Percentiles rank a stretch among this genome's conserved stretches.
These are phyloP conservation scores for Pyrrhia umbra DNA, from an alignment of 2,888 invertebrate species.

Conservation along the genomic window DNA sequence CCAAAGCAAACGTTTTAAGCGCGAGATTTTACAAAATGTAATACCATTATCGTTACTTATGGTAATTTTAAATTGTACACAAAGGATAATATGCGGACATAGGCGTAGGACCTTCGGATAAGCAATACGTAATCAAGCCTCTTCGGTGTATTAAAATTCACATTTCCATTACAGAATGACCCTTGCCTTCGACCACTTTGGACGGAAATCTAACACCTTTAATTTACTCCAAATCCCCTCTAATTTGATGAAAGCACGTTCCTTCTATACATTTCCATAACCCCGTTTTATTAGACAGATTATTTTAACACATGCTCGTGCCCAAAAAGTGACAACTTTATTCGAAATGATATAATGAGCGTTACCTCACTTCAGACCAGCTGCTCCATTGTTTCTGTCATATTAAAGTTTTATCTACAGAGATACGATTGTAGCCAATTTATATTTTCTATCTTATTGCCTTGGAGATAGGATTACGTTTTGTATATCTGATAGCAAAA, in stretches of 20 bases:
- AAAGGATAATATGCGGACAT: slow-evolving; percentile 55
- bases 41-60: slow-evolving; percentile 58
- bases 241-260: slow-evolving; percentile 82
- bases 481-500: slow-evolving; percentile 36
- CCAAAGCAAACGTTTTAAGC: slow-evolving; percentile 35
- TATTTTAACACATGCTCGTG: slow-evolving; percentile 74
- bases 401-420: slow-evolving; percentile 58
- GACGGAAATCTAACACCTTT: slow-evolving; percentile 78
- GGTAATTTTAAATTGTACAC: slow-evolving; percentile 56
- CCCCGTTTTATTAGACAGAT: slow-evolving; percentile 76
- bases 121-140: slow-evolving; percentile 56
- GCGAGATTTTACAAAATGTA: slow-evolving; percentile 42
- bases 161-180: slow-evolving; percentile 62
- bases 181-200: slow-evolving; percentile 64
- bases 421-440: slow-evolving; percentile 19
- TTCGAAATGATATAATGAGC: slow-evolving; percentile 68
- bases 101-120: slow-evolving; percentile 53
- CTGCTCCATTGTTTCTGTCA: slow-evolving; percentile 63
- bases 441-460: slow-evolving; percentile 30
- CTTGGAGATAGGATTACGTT: slow-evolving; percentile 25
- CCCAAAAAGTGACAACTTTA: slow-evolving; percentile 70
- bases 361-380: slow-evolving; percentile 59
- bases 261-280: slow-evolving; percentile 67
- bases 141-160: slow-evolving; percentile 56
- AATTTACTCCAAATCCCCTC: slow-evolving; percentile 82